Conservation (phyloP, 2,888 invertebrate genomes). For the Macrophya annulata region DNA sequence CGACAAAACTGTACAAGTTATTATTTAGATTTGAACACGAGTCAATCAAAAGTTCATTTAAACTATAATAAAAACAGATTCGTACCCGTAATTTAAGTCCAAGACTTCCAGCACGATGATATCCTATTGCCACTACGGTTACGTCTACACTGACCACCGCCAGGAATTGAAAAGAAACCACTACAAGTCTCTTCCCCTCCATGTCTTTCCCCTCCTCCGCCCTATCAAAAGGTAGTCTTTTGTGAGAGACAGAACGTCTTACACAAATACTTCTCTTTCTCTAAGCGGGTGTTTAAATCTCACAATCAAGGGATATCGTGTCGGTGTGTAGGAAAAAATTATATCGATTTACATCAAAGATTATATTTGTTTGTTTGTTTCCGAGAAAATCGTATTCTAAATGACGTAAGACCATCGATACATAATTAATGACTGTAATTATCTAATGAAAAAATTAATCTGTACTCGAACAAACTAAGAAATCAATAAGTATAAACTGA, state of each 20-base stretch:
- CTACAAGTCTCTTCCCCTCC: background rate
- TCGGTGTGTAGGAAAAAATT: background rate
- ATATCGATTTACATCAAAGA: background rate
- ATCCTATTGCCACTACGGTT: conserved; percentile 49
- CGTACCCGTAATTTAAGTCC: conserved; percentile 36
- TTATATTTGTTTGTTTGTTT: background rate
- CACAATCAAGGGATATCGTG: background rate
- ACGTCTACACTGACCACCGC: conserved; percentile 40
- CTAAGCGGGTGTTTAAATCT: background rate
- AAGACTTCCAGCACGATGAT: conserved; percentile 36
- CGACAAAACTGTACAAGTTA: background rate
- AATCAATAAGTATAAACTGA: background rate
- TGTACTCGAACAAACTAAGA: background rate
- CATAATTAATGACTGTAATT: background rate
- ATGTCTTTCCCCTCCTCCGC: background rate
- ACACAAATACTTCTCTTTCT: background rate
- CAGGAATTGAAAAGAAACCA: conserved; percentile 29
- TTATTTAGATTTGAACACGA: background rate
- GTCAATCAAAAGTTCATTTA: conserved; percentile 12
- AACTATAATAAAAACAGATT: conserved; percentile 40
- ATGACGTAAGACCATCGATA: background rate
- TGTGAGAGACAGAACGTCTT: conserved; percentile 6
- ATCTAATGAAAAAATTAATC: background rate
- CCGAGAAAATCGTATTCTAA: background rate
- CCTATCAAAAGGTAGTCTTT: conserved; percentile 5